A percentile compares a stretch with the other conserved stretches of the same genome.
Conservation (phyloP, 2,888 invertebrate genomes). For the Ormia ochracea region DNA sequence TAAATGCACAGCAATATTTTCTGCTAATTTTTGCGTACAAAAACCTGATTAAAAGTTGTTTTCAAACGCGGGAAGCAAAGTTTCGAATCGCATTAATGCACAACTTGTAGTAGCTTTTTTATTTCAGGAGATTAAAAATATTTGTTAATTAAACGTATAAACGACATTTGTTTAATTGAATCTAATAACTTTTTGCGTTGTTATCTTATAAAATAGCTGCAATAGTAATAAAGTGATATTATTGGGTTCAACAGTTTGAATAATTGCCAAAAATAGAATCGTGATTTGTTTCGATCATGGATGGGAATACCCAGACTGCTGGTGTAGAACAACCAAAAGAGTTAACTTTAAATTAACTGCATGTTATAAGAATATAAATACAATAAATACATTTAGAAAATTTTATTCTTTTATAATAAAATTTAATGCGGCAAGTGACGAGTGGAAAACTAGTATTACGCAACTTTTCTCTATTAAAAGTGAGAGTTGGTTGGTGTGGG, state of each 20-base stretch:
- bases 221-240: neutral
- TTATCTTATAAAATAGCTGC: slow-evolving; percentile 3
- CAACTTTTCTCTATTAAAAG: too few species aligned
- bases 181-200: slow-evolving; percentile 42
- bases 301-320: slow-evolving; percentile 8
- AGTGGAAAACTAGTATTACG: too few species aligned
- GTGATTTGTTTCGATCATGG: neutral
- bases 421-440: too few species aligned
- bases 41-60: slow-evolving; percentile 18
- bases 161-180: slow-evolving; percentile 58
- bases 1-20: neutral
- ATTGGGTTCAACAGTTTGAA: slow-evolving; percentile 1
- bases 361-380: too few species aligned
- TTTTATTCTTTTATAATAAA: too few species aligned
- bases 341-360: too few species aligned
- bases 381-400: too few species aligned
- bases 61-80: neutral
- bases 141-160: slow-evolving; percentile 59
- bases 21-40: neutral
- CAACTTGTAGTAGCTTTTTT: neutral
- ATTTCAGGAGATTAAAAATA: slow-evolving; percentile 32
- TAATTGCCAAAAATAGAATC: neutral
- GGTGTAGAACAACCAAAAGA: too few species aligned
- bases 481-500: too few species aligned
- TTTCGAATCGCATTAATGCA: slow-evolving; percentile 21